phyloP scores from a whole-genome alignment of 2,888 invertebrate species.

The Spicauda simplicius region DNA sequence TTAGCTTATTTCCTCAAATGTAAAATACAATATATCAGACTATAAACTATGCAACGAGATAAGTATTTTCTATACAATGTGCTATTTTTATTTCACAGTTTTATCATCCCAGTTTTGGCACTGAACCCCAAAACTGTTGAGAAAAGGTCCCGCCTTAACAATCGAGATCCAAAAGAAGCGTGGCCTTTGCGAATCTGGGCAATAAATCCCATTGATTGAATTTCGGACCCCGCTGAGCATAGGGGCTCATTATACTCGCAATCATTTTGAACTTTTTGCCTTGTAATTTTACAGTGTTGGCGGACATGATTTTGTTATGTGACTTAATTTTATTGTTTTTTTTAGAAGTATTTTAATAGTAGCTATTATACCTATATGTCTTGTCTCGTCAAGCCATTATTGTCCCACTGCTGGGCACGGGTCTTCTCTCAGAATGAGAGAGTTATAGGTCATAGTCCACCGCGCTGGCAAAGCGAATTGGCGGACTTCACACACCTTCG shows the following conservation, averaged over 20 bases:
- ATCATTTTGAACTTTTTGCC: slow-evolving; percentile 69
- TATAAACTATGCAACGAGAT: too few species aligned
- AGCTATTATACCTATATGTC: background rate
- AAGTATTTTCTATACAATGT: too few species aligned
- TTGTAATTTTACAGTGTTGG: slow-evolving; percentile 41
- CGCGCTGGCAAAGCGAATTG: too few species aligned
- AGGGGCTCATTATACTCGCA: slow-evolving; percentile 79
- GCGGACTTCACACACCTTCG: too few species aligned
- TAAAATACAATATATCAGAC: too few species aligned
- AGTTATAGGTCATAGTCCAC: too few species aligned
- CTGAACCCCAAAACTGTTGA: slow-evolving; percentile 21
- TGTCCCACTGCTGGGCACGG: too few species aligned
- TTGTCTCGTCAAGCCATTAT: too few species aligned
- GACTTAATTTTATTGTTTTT: background rate
- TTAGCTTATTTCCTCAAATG: too few species aligned
- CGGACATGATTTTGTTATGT: background rate
- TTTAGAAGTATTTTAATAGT: background rate
- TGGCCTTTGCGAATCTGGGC: slow-evolving; percentile 80
- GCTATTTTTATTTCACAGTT: background rate
- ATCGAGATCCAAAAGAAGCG: slow-evolving; percentile 72
- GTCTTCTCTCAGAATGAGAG: too few species aligned
- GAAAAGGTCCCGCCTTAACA: slow-evolving; percentile 57
- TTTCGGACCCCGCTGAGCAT: slow-evolving; percentile 82
- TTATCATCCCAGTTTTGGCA: background rate
- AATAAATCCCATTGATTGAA: slow-evolving; percentile 83